Evolutionary conservation across 2,888 invertebrate genomes (phyloP), one percentile per base, ranked within the genome.

Genomic region (Nomada ferruginata): DNA sequence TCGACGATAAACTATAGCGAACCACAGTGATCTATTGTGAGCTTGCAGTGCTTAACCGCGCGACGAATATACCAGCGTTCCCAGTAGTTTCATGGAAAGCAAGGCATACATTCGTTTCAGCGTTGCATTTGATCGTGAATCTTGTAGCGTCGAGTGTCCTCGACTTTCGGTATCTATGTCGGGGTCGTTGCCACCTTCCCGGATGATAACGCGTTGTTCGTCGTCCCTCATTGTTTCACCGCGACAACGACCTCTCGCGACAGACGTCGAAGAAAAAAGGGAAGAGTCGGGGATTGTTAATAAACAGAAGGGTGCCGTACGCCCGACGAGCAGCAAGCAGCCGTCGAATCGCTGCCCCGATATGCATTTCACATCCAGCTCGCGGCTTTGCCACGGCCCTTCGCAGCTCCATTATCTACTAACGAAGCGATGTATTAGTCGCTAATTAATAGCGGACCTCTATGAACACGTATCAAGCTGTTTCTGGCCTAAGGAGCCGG

Each of bases 371-470:
- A 65, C 84, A 65, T 82, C 68, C 74, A 79, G 47, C 68, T 71
- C 55, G 20, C 69, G 36, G 42, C 44, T 18, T 47, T 29, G 13
- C 15, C 50, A 4, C 47, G 50, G 59, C 61, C 23, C 60, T 52
- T 29, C 64, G 3, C 52, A 52, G 36, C 66, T 71, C 71, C 78
- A 83, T 83, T 84, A 66, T 78, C 36, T 57, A 65, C 69, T 87
- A 88, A 90, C 85, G 82, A 90, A 87, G 70, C 83, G 70, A 79
- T 79, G 79, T 87, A 87, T 85, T 82, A 84, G 83, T 76, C 81
- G 81, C 82, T 89, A 89, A 90, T 90, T 89, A 89, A 88, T 90
- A 87, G 82, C 65, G 70, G 83, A 77, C 85, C 64, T 69, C 76
- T 79, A 60, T 47, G 65, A 69, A 59, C 69, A 75, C 64, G 60